These are phyloP conservation scores for Aleadryas rufinucha DNA, from an alignment of 2,113 vertebrate genomes.

Conservation along the genomic window DNA sequence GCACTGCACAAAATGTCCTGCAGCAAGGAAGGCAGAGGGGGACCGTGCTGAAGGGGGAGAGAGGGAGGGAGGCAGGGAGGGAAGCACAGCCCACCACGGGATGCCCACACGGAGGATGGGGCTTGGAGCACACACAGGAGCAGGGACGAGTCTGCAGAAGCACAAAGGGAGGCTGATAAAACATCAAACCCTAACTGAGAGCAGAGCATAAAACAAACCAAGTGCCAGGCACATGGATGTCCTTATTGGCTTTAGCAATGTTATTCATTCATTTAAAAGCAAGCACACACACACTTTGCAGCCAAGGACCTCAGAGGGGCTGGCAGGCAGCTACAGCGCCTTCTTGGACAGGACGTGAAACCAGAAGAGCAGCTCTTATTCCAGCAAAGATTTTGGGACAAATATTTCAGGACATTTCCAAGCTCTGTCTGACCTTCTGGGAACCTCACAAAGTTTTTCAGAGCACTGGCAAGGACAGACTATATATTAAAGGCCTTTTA, in stretches of 20 bases:
- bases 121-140: neutral
- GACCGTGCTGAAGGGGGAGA: rapidly evolving
- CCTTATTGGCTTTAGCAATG: neutral
- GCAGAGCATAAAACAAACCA: neutral
- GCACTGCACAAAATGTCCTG: neutral
- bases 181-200: neutral
- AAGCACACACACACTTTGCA: neutral
- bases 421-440: neutral
- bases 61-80: neutral
- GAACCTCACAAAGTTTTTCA: neutral
- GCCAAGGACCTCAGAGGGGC: neutral
- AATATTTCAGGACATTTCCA: neutral
- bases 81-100: rapidly evolving
- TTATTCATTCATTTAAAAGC: neutral
- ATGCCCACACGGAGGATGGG: rapidly evolving
- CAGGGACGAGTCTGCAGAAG: neutral
- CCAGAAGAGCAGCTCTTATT: neutral
- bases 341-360: neutral
- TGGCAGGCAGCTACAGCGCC: neutral
- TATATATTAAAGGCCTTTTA: neutral
- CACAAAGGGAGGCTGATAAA: neutral
- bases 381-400: neutral
- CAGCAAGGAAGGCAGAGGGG: neutral
- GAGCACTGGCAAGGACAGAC: neutral
- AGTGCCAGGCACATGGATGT: neutral